Evolutionary conservation across 2,888 invertebrate genomes (phyloP), one percentile per base, ranked within the genome.

Genomic region (Diabrotica balteata): DNA sequence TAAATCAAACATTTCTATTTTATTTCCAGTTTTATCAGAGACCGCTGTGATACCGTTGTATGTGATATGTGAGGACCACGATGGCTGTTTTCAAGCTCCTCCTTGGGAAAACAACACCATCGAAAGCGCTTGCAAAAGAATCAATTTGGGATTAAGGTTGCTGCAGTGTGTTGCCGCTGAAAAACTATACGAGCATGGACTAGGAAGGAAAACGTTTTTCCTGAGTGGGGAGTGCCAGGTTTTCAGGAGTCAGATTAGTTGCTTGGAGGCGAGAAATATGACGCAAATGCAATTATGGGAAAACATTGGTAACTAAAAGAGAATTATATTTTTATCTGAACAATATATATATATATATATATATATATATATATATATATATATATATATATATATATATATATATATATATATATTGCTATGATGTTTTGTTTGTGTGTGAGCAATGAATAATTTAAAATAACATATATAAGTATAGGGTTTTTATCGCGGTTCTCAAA

Each of bases 161-260:
- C 88, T 97, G 69, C 97, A 97, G 85, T 89, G 92, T 68, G 86
- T 97, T 73, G 92, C 93, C 71, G 95, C 95, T 0, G 95, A 97
- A 83, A 96, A 95, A 82, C 84, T 97, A 42, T 87, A 89, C 73
- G 93, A 95, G 81, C 90, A 91, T 74, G 92, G 92, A 9, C 88
- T 92, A 63, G 90, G 89, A 2, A 86, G 93, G 70, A 91, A 92
- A 85, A 94, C 96, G 2, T 97, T 97, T 83, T 89, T 90, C 75
- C 82, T 96, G 42, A 92, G 93, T 80, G 88, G 89, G 78, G 87
- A 89, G 75, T 95, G 95, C 79, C 85, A 90, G 75, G 84, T 93
- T 63, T 95, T 96, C 84, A 86, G 87, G 73, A 93, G 94, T 79
- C 87, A 87, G 70, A 84, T 96, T 10, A 89, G 89, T 69, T 88